These are phyloP conservation scores for Idaea aversata DNA, from an alignment of 2,888 invertebrate genomes.

Conservation along the genomic window DNA sequence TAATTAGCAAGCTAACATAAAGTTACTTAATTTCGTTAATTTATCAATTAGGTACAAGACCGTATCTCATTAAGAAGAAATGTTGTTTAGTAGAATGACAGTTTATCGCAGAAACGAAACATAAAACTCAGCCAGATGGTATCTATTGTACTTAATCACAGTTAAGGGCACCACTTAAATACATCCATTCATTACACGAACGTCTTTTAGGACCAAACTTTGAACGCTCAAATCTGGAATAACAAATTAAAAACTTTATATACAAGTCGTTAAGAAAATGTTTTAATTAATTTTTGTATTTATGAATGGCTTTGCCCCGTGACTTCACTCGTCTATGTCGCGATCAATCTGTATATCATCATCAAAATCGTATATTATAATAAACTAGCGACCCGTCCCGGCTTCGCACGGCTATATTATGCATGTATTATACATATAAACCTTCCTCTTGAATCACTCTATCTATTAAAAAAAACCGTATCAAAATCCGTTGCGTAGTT, in stretches of 20 bases:
- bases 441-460: too few species aligned
- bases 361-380: too few species aligned
- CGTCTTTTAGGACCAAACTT: slow-evolving; percentile 18
- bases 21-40: neutral
- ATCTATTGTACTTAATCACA: neutral
- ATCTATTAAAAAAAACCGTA: too few species aligned
- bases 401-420: too few species aligned
- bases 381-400: too few species aligned
- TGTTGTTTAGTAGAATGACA: neutral
- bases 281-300: neutral
- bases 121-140: neutral
- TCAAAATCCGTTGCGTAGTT: too few species aligned
- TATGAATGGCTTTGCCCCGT: neutral
- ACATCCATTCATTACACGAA: slow-evolving; percentile 27
- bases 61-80: neutral
- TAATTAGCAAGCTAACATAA: neutral
- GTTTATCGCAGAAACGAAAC: neutral
- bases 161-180: slow-evolving; percentile 18
- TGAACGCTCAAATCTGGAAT: neutral
- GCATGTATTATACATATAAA: too few species aligned
- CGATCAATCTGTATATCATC: too few species aligned
- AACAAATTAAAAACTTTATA: neutral
- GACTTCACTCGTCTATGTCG: too few species aligned
- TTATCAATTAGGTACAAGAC: neutral
- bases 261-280: neutral